Evolutionary conservation across 2,797 vertebrate species (phyloP).

Genomic region (Helicolenus hilgendorfi): DNA sequence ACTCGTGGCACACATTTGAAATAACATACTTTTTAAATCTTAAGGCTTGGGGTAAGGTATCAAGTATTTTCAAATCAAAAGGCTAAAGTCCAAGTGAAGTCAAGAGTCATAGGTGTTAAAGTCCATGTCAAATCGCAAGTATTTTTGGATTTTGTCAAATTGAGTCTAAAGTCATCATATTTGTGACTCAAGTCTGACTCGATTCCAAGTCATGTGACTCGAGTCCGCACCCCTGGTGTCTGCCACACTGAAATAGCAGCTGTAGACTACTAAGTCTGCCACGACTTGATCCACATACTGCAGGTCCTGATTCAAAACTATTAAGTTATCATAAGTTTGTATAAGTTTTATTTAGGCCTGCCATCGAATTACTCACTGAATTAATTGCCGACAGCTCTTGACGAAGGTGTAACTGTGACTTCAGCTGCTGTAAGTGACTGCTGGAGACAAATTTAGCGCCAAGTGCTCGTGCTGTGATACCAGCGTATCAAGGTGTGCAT

Average conservation of each 20-base stretch:
- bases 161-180: neutral
- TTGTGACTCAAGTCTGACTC: neutral
- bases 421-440: constrained; percentile 25
- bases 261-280: neutral
- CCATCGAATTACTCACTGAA: neutral
- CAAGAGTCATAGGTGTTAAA: neutral
- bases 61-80: neutral
- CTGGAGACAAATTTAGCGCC: constrained; percentile 49
- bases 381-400: neutral
- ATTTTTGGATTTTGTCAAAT: neutral
- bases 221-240: too few species aligned
- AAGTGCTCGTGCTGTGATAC: constrained; percentile 26
- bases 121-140: neutral
- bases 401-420: constrained; percentile 9
- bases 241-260: neutral
- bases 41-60: neutral
- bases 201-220: neutral
- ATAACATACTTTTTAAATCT: neutral
- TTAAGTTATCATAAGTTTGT: neutral
- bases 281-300: neutral
- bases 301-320: neutral
- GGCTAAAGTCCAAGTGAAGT: neutral
- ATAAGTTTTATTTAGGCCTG: neutral
- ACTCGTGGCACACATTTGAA: neutral
- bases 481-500: constrained; percentile 38